Evolutionary conservation across 2,888 invertebrate species (phyloP), one percentile per base, ranked within the genome.

Genomic region (Timandra comae): DNA sequence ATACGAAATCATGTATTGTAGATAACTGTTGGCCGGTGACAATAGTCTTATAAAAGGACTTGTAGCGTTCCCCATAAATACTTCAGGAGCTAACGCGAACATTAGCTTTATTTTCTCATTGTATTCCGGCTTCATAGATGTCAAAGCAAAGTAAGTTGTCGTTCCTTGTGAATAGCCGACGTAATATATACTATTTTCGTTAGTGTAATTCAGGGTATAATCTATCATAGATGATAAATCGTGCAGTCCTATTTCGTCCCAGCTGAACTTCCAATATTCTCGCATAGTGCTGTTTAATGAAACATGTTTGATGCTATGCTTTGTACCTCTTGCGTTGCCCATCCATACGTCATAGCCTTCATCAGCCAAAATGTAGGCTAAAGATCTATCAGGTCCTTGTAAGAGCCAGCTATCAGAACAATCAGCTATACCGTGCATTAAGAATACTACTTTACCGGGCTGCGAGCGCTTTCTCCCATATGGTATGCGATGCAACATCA

Each of bases 301-400:
- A 1, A 74, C 59, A 55, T 88, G 35, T 4, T 41, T 45, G 3
- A 66, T 35, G 2, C 35, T 47, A 4, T 77, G 61, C 53, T 88
- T 88, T 67, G 94, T 95, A 0, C 96, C 96, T 52, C 96, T 86
- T 1, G 90, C 88, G 67, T 96, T 96, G 1, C 93, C 94, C 62
- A 96, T 61, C 96, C 96, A 96, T 0, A 92, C 91, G 49, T 93
- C 92, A 52, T 88, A 92, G 2, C 91, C 91, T 27, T 71, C 56
- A 41, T 92, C 90, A 0, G 90, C 86, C 33, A 93, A 82, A 55
- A 90, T 82, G 72, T 88, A 93, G 48, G 74, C 94, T 34, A 84
- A 42, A 50, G 84, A 88, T 44, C 88, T 87, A 30, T 87, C 73
- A 2, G 87, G 90, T 7, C 91, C 91, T 52, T 89, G 88, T 1